Conservation (phyloP, 2,113 vertebrate genomes). For the Zosterops lateralis region DNA sequence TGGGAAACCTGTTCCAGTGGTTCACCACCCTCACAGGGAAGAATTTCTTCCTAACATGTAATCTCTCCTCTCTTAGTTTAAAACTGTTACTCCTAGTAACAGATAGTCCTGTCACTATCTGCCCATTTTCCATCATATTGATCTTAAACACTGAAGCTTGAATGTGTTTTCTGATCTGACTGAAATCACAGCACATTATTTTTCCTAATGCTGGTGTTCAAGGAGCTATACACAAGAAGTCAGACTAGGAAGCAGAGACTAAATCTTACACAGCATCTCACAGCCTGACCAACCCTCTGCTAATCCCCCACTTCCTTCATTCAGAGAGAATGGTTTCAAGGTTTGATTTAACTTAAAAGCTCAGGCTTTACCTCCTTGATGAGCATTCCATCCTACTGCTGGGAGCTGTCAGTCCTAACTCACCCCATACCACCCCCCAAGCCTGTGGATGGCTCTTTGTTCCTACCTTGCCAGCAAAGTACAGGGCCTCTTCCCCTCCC, state of each 20-base stretch:
- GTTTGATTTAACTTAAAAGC: not conserved
- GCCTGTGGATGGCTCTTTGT: not conserved
- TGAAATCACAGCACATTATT: not conserved
- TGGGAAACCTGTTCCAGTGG: not conserved
- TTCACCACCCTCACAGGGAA: not conserved
- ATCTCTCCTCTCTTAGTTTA: not conserved
- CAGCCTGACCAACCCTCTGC: not conserved
- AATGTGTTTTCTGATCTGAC: not conserved
- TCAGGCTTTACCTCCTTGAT: not conserved
- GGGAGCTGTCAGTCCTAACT: not conserved
- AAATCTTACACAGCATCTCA: not conserved
- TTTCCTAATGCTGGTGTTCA: not conserved
- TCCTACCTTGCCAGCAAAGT: not conserved
- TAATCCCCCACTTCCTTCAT: not conserved
- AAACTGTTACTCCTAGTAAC: not conserved
- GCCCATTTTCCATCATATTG: not conserved
- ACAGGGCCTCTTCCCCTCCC: slow-evolving; percentile 1
- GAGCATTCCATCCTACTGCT: not conserved
- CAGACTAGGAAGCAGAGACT: not conserved
- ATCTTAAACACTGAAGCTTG: not conserved
- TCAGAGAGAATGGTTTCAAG: not conserved
- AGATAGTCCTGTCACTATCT: not conserved
- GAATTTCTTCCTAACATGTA: not conserved
- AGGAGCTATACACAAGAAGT: not conserved
- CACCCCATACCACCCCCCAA: not conserved